Conservation (phyloP, 1,140 invertebrate species). For the Apis mellifera region Amel_HAv3.1 CM009944.2:9351001-9351500, state of each 20-base stretch:
- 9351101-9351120: neutral
- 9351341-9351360: neutral
- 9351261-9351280: neutral
- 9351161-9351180: neutral
- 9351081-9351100: neutral
- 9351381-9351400: neutral
- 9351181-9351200: neutral
- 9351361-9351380: neutral
- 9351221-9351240: neutral
- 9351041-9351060: neutral
- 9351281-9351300: neutral
- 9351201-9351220: neutral
- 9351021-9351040: neutral
- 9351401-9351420: neutral
- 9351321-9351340: neutral
- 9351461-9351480: neutral
- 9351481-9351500: neutral
- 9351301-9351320: too few species aligned
- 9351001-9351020: neutral
- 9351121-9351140: neutral
- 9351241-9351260: neutral
- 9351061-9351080: neutral
- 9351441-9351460: too few species aligned
- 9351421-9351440: neutral
- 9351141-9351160: constrained; percentile 1